Percentiles rank a stretch among this genome's conserved stretches.
phyloP scores from a whole-genome alignment of 2,888 invertebrate genomes.

The Chymomyza procnemis region DNA sequence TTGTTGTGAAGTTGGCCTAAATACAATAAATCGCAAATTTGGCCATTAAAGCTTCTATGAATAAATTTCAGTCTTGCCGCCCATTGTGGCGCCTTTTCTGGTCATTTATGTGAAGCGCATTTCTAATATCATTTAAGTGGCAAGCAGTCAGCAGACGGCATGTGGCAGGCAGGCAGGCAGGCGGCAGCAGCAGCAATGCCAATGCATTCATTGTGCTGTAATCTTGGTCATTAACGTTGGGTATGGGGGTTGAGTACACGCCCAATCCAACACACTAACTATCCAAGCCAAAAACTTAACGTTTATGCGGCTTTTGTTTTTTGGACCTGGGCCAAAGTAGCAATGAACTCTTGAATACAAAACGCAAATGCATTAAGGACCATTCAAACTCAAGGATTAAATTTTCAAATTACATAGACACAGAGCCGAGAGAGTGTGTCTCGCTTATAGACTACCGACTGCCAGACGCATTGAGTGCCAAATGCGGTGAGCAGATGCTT shows the following conservation, averaged over 20 bases:
- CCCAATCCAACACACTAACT: slow-evolving; percentile 5
- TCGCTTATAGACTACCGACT: neutral
- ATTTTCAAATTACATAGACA: slow-evolving; percentile 69
- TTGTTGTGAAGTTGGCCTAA: slow-evolving; percentile 25
- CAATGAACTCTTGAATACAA: slow-evolving; percentile 9
- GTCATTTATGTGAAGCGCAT: slow-evolving; percentile 6
- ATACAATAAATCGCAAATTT: neutral
- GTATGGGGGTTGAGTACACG: slow-evolving; percentile 1
- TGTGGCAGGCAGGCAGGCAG: slow-evolving; percentile 35
- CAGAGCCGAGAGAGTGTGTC: slow-evolving; percentile 53
- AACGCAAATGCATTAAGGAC: slow-evolving; percentile 62
- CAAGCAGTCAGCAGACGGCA: neutral
- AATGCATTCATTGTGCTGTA: slow-evolving; percentile 70
- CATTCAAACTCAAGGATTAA: slow-evolving; percentile 70
- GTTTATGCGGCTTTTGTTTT: slow-evolving; percentile 36
- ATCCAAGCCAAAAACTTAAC: slow-evolving; percentile 22
- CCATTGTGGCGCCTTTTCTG: neutral
- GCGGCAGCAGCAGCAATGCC: slow-evolving; percentile 30
- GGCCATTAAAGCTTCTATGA: slow-evolving; percentile 52
- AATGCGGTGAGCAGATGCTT: neutral
- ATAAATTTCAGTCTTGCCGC: slow-evolving; percentile 51
- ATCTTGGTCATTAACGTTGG: slow-evolving; percentile 67
- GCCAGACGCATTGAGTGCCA: neutral
- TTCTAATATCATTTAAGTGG: slow-evolving; percentile 24
- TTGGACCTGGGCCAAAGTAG: slow-evolving; percentile 58